These are phyloP conservation scores for Euplagia quadripunctaria DNA, from an alignment of 2,888 invertebrate species.

Conservation along the genomic window DNA sequence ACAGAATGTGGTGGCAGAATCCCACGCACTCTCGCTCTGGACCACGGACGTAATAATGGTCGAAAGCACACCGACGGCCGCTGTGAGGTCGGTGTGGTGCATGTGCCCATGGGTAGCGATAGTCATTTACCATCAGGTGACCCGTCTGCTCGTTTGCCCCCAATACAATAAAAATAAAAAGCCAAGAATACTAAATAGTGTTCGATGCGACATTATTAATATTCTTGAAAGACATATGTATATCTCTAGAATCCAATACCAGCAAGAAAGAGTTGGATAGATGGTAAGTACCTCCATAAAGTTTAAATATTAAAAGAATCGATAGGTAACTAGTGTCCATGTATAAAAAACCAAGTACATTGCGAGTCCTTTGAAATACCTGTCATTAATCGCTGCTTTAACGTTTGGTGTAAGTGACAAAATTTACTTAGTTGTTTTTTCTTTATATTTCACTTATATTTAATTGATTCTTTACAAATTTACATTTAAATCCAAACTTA, in stretches of 20 bases:
- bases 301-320: slow-evolving; percentile 1
- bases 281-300: background rate
- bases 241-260: background rate
- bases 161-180: background rate
- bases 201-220: background rate
- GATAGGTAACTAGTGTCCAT: background rate
- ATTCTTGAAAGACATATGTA: background rate
- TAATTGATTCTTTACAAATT: too few relatives aligned
- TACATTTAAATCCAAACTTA: too few relatives aligned
- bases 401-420: background rate
- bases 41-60: too few relatives aligned
- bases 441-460: too few relatives aligned
- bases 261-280: background rate
- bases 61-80: too few relatives aligned
- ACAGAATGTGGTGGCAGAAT: too few relatives aligned
- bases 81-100: too few relatives aligned
- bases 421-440: background rate
- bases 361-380: background rate
- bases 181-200: background rate
- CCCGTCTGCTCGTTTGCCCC: too few relatives aligned
- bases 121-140: too few relatives aligned
- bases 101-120: too few relatives aligned
- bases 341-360: slow-evolving; percentile 1
- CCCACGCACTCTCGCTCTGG: too few relatives aligned
- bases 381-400: background rate